Percentiles rank a stretch among this genome's conserved stretches.
These are phyloP conservation scores for Xiphias gladius DNA, from an alignment of 2,113 vertebrate genomes.

Conservation along the genomic window DNA sequence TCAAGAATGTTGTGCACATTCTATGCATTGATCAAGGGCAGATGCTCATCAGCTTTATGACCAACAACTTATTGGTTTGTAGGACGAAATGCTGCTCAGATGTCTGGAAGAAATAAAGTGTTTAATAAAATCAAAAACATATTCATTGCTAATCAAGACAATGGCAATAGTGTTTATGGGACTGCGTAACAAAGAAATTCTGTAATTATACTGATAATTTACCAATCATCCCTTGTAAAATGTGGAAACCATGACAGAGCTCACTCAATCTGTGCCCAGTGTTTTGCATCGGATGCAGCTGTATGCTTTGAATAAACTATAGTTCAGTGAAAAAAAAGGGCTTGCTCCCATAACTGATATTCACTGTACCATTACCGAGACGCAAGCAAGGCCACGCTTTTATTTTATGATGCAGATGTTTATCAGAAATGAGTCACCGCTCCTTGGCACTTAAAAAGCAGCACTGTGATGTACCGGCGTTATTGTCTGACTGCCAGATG, in stretches of 20 bases:
- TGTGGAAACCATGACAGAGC: conserved; percentile 64
- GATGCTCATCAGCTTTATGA: not conserved
- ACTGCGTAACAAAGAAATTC: conserved; percentile 44
- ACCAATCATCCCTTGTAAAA: conserved; percentile 54
- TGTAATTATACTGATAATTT: conserved; percentile 55
- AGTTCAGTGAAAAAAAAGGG: conserved; percentile 45
- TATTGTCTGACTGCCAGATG: conserved; percentile 81
- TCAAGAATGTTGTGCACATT: not conserved
- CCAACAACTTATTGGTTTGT: conserved; percentile 20
- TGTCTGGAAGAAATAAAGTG: conserved; percentile 36
- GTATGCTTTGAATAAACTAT: conserved; percentile 61
- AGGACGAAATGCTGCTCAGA: conserved; percentile 9
- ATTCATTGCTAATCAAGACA: conserved; percentile 33
- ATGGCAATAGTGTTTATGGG: conserved; percentile 46
- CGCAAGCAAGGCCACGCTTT: conserved; percentile 74
- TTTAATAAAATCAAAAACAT: conserved; percentile 39
- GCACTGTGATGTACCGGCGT: conserved; percentile 76
- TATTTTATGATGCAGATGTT: conserved; percentile 85
- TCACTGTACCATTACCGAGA: conserved; percentile 75
- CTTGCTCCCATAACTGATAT: conserved; percentile 78
- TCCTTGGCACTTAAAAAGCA: conserved; percentile 58
- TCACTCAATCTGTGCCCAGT: conserved; percentile 55
- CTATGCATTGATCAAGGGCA: conserved; percentile 10
- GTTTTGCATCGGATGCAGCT: conserved; percentile 66
- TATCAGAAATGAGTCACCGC: conserved; percentile 83